Evolutionary conservation across 1,140 invertebrate genomes (phyloP).

Genomic region (Rhagoletis pomonella): DNA sequence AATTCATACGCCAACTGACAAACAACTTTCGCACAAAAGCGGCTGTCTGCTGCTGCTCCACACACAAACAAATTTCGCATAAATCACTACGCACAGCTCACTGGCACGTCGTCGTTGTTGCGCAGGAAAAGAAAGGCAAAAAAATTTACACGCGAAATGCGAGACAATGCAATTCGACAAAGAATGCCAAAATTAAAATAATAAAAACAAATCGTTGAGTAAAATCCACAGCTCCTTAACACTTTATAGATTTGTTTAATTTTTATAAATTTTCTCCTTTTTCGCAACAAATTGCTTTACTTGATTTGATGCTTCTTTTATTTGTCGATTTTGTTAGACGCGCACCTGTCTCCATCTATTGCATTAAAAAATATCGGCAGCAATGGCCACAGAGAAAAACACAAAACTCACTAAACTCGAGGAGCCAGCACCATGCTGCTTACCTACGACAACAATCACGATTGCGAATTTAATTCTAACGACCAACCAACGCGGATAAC

Average conservation of each 20-base stretch:
- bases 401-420: slow-evolving; percentile 23
- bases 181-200: background rate
- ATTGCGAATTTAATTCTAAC: background rate
- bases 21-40: background rate
- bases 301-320: background rate
- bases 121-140: background rate
- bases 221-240: background rate
- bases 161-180: background rate
- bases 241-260: background rate
- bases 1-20: background rate
- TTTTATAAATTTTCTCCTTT: background rate
- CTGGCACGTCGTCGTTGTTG: background rate
- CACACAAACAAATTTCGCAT: background rate
- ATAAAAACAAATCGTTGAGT: background rate
- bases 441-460: background rate
- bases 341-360: background rate
- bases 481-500: slow-evolving; percentile 55
- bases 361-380: background rate
- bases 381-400: background rate
- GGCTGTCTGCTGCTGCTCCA: background rate
- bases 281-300: background rate
- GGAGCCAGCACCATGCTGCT: background rate
- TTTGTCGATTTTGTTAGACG: background rate
- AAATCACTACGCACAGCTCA: slow-evolving; percentile 7
- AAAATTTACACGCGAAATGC: background rate